Evolutionary conservation across 2,888 invertebrate genomes (phyloP).

Genomic region (Sesamia inferens): DNA sequence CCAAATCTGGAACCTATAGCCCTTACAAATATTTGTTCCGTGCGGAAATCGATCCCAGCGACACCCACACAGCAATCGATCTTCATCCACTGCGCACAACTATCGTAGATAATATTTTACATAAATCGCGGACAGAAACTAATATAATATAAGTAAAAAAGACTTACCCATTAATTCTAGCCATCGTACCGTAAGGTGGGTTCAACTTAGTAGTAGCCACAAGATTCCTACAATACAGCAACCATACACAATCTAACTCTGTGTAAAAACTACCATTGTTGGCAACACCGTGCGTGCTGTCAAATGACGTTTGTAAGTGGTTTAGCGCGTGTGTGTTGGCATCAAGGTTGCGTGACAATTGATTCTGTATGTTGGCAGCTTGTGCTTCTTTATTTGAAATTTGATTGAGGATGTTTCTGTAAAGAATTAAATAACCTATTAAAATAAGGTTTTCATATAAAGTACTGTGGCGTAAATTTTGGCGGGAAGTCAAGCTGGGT

Average conservation of each 20-base stretch:
- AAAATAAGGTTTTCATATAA: no score
- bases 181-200: conserved; percentile 90
- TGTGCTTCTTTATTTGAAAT: conserved; percentile 74
- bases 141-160: not conserved
- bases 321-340: conserved; percentile 81
- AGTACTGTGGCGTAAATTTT: no score
- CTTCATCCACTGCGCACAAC: no score
- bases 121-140: no score
- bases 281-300: conserved; percentile 68
- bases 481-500: no score
- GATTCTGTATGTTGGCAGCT: conserved; percentile 72
- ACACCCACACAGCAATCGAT: no score
- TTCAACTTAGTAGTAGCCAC: conserved; percentile 87
- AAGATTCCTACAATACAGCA: conserved; percentile 90
- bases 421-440: conserved; percentile 23
- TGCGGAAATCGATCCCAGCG: no score
- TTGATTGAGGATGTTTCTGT: conserved; percentile 79
- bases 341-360: conserved; percentile 80
- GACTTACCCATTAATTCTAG: conserved; percentile 90
- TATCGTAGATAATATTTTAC: no score
- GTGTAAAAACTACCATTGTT: conserved; percentile 73
- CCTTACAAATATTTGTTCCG: no score
- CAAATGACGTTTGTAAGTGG: conserved; percentile 79
- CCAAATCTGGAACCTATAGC: no score
- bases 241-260: conserved; percentile 90